Evolutionary conservation across 2,113 vertebrate genomes (phyloP), one percentile per base, ranked within the genome.

Genomic region (Climacteris rufus): DNA sequence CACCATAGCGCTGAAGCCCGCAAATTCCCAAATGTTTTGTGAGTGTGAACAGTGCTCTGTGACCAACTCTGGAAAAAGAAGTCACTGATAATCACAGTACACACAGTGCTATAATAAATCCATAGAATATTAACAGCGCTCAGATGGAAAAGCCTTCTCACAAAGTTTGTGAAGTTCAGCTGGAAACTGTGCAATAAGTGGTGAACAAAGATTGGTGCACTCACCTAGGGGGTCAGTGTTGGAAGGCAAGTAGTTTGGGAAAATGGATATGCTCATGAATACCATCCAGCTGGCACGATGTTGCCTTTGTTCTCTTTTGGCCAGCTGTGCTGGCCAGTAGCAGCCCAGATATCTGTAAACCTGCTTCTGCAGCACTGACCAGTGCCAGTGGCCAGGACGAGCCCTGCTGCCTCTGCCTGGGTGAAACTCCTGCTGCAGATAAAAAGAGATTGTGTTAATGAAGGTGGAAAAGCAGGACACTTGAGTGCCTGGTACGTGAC

Each of bases 341-440:
- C 57, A 82, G 45, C 40, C 52, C 54, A 44, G 31, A n/a, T 68
- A 71, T 65, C 37, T 61, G 25, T 72, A 47, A 80, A 53, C 23
- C 11, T 15, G 28, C 24, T 83, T 72, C 49, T 66, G 57, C 25
- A 56, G 50, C 23, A 6, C n/a, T 57, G 47, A 61, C 18, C 0
- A 0, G 24, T 2, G 3, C n/a, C 71, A 7, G 0, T 1, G 35
- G 59, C 50, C 27, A n/a, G 47, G 71, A 70, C 1, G 3, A 42
- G 56, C 27, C 35, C 52, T 40, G 33, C 40, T 82, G n/a, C 23
- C 63, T 85, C n/a, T 81, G 64, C 44, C n/a, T 52, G 42, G 56
- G 24, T 40, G 31, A 52, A 91, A 52, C 28, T 86, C 75, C 31
- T 37, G 25, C 21, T 39, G 45, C 28, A 93, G 28, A 40, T 40